A percentile compares a stretch with the other conserved stretches of the same genome.
Evolutionary conservation across 2,888 invertebrate genomes (phyloP).

Genomic region (Drosophila nigritarsus): DNA sequence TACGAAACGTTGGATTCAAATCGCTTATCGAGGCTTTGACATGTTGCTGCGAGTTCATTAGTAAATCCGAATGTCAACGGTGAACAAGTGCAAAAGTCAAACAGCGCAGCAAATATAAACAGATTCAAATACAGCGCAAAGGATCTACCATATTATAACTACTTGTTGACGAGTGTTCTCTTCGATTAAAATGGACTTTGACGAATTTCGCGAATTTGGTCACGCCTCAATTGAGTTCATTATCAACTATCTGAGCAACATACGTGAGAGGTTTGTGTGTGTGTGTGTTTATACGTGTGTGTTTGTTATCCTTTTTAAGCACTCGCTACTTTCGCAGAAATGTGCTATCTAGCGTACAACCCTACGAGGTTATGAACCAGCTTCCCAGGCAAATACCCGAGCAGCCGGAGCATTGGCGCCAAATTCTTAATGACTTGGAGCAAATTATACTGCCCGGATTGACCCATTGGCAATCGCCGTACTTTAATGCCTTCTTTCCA

Average conservation of each 20-base stretch:
- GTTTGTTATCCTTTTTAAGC: slow-evolving; percentile 28
- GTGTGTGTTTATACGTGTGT: slow-evolving; percentile 8
- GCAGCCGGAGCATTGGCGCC: slow-evolving; percentile 74
- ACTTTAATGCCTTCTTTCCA: slow-evolving; percentile 78
- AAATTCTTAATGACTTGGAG: slow-evolving; percentile 70
- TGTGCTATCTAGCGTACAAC: slow-evolving; percentile 66
- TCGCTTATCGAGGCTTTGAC: slow-evolving; percentile 50
- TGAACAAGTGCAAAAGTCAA: slow-evolving; percentile 65
- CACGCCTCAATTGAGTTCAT: slow-evolving; percentile 95
- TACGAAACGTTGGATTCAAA: slow-evolving; percentile 40
- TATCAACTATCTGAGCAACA: slow-evolving; percentile 94
- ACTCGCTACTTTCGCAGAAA: slow-evolving; percentile 56
- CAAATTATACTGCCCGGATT: slow-evolving; percentile 73
- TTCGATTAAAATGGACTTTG: slow-evolving; percentile 88
- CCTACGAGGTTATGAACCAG: slow-evolving; percentile 63
- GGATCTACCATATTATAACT: slow-evolving; percentile 27
- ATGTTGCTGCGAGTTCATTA: slow-evolving; percentile 64
- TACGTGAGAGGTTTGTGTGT: slow-evolving; percentile 89
- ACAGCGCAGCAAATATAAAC: slow-evolving; percentile 35
- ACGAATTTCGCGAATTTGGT: slow-evolving; percentile 93
- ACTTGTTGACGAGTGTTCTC: slow-evolving; percentile 2
- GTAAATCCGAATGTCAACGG: slow-evolving; percentile 75
- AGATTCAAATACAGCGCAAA: slow-evolving; percentile 6
- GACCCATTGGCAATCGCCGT: slow-evolving; percentile 80
- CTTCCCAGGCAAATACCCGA: slow-evolving; percentile 74